Conservation (phyloP, 2,888 invertebrate species). For the Lasioglossum morio region DNA sequence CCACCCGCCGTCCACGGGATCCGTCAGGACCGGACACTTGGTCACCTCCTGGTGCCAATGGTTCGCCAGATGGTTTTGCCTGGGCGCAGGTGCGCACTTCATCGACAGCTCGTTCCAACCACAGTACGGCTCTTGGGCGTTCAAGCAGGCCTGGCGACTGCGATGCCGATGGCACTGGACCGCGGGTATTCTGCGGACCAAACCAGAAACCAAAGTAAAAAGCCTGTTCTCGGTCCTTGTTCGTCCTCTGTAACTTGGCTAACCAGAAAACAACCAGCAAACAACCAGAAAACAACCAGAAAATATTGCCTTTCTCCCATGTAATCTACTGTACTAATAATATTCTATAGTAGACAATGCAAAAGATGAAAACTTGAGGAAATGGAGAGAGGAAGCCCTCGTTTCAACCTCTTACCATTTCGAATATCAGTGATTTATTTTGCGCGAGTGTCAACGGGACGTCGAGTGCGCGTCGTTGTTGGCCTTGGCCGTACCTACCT, state of each 20-base stretch:
- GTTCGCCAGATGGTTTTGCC: constrained; percentile 87
- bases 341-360: too few species aligned
- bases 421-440: too few species aligned
- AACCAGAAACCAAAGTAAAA: background rate
- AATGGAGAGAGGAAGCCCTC: too few species aligned
- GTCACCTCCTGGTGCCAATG: constrained; percentile 91
- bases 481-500: constrained; percentile 64
- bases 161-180: constrained; percentile 92
- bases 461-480: too few species aligned
- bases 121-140: constrained; percentile 96
- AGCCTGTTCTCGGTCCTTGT: background rate
- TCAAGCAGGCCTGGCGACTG: constrained; percentile 90
- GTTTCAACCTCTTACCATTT: too few species aligned
- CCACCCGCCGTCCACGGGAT: constrained; percentile 93
- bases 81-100: constrained; percentile 90
- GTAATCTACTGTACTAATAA: too few species aligned
- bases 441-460: too few species aligned
- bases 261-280: too few species aligned
- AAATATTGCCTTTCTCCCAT: too few species aligned
- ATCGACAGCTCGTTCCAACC: constrained; percentile 94
- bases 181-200: constrained; percentile 88
- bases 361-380: too few species aligned
- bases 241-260: background rate
- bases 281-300: too few species aligned
- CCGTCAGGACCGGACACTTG: constrained; percentile 89